phyloP scores from a whole-genome alignment of 2,113 vertebrate species.

The Triplophysa tibetana region DNA sequence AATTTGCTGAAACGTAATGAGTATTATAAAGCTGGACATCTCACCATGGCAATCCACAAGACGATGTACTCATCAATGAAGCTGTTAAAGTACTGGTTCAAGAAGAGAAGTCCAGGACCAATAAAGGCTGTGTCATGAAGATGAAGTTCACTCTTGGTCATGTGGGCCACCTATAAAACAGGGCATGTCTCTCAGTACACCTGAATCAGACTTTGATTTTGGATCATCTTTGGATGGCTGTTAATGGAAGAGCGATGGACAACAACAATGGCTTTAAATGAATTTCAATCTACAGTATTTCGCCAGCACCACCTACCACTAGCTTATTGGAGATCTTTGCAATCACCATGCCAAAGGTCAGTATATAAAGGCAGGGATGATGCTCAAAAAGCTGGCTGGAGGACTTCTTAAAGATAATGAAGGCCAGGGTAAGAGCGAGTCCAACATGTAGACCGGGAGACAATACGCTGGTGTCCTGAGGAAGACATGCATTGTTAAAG shows the following conservation, averaged over 20 bases:
- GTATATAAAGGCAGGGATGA: constrained; percentile 90
- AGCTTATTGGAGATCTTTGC: constrained; percentile 95
- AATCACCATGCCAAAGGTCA: constrained; percentile 90
- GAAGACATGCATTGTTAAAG: constrained; percentile 31
- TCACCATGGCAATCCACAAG: constrained; percentile 92
- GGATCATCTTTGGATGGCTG: not conserved
- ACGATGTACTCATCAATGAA: constrained; percentile 91
- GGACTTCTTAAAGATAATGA: constrained; percentile 96
- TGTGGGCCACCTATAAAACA: constrained; percentile 84
- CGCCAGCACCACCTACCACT: constrained; percentile 77
- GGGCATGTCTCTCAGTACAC: not conserved
- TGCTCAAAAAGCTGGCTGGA: constrained; percentile 87
- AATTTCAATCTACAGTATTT: not conserved
- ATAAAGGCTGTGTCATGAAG: constrained; percentile 93
- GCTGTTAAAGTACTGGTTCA: constrained; percentile 97
- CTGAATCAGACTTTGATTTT: not conserved
- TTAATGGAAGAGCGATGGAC: not conserved
- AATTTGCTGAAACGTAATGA: no score
- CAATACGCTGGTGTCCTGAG: constrained; percentile 94
- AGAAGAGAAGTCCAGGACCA: constrained; percentile 92
- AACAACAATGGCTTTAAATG: not conserved
- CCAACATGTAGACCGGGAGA: constrained; percentile 90
- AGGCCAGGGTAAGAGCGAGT: constrained; percentile 84
- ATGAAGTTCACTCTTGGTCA: constrained; percentile 94
- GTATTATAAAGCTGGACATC: constrained; percentile 1